Evolutionary conservation across 2,888 invertebrate species (phyloP).

Genomic region (Catocala fraxini): DNA sequence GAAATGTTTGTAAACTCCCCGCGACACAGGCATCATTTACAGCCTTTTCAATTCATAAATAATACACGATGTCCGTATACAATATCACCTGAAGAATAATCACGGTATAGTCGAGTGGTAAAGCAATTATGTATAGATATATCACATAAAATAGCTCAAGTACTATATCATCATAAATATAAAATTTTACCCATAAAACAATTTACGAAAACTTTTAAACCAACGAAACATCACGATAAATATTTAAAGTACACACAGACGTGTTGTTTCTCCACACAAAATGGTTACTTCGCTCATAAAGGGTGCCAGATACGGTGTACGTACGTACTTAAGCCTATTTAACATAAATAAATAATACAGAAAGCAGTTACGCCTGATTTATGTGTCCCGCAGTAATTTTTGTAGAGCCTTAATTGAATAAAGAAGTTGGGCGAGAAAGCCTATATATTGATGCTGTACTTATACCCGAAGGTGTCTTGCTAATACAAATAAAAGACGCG

Average conservation of each 20-base stretch:
- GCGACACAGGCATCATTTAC: too few species aligned
- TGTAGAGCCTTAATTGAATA: conserved; percentile 75
- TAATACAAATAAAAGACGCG: neutral
- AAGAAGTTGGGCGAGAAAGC: conserved; percentile 60
- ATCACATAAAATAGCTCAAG: neutral
- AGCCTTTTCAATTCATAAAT: too few species aligned
- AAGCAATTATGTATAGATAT: too few species aligned
- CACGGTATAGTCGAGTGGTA: too few species aligned
- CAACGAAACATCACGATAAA: conserved; percentile 28
- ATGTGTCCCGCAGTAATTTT: conserved; percentile 72
- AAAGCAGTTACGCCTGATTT: conserved; percentile 74
- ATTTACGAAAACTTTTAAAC: conserved; percentile 21
- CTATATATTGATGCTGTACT: conserved; percentile 6
- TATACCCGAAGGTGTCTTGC: conserved; percentile 2
- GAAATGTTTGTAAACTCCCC: too few species aligned
- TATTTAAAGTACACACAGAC: conserved; percentile 26
- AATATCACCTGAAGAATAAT: too few species aligned
- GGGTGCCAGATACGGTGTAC: conserved; percentile 56
- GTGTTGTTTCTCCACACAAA: conserved; percentile 32
- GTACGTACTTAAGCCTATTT: conserved; percentile 71
- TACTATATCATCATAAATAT: neutral
- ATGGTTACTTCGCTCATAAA: conserved; percentile 52
- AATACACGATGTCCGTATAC: too few species aligned
- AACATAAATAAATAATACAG: conserved; percentile 78
- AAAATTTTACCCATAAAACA: conserved; percentile 15